Evolutionary conservation across 2,888 invertebrate species (phyloP).

Genomic region (Mylabris sibirica): DNA sequence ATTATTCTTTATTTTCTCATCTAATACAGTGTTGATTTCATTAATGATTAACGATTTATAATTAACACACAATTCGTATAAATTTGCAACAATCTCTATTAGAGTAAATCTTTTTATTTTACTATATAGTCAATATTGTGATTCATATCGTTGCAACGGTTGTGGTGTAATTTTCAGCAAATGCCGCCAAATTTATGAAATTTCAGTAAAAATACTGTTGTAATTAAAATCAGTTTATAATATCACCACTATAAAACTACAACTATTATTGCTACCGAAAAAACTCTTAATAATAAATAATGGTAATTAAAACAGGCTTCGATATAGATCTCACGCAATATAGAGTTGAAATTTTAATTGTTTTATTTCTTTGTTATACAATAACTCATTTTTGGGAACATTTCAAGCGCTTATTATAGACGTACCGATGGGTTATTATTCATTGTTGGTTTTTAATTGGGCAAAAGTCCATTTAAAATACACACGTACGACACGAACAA

Average conservation of each 20-base stretch:
- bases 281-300: constrained; percentile 31
- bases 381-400: constrained; percentile 18
- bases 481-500: not conserved
- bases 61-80: not conserved
- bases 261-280: constrained; percentile 15
- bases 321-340: constrained; percentile 32
- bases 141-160: not conserved
- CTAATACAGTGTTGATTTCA: not conserved
- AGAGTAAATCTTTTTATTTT: not conserved
- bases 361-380: constrained; percentile 14
- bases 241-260: not conserved
- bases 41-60: not conserved
- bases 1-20: not conserved
- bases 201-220: not conserved
- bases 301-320: constrained; percentile 27
- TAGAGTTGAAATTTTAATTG: constrained; percentile 24
- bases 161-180: constrained; percentile 1
- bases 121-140: not conserved
- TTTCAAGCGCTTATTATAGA: constrained; percentile 15
- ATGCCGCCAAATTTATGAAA: not conserved
- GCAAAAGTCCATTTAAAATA: not conserved
- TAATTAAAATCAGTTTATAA: not conserved
- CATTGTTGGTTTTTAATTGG: constrained; percentile 10
- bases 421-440: constrained; percentile 6
- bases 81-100: not conserved